Percentiles rank a stretch among this genome's conserved stretches.
Evolutionary conservation across 2,888 invertebrate species (phyloP).

Genomic region (Athetis lepigone): DNA sequence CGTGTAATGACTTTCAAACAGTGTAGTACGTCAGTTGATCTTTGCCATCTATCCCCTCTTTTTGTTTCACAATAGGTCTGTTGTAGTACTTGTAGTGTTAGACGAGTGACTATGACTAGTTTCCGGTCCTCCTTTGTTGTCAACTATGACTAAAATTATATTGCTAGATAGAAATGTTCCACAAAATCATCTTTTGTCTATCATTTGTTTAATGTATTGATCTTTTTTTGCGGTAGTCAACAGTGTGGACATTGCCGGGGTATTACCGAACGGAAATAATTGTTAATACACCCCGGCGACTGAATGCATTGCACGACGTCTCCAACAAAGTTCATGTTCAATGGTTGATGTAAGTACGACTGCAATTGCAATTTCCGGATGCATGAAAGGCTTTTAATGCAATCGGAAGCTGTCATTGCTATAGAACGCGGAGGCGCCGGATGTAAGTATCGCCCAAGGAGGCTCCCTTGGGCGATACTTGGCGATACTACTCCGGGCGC

Average conservation of each 20-base stretch:
- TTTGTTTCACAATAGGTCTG: slow-evolving; percentile 14
- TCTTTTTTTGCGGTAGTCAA: neutral
- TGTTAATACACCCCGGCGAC: no score
- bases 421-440: no score
- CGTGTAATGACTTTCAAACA: slow-evolving; percentile 3
- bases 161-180: neutral
- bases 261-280: no score
- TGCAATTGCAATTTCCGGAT: slow-evolving; percentile 2
- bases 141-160: neutral
- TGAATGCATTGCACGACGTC: no score
- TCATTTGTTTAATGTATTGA: no score
- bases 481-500: no score
- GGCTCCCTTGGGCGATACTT: no score
- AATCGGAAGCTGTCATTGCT: no score
- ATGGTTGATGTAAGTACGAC: neutral
- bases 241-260: no score
- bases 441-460: no score
- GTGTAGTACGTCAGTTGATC: slow-evolving; percentile 17
- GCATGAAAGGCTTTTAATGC: slow-evolving; percentile 17
- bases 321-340: slow-evolving; percentile 4
- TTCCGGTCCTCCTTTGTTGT: slow-evolving; percentile 16
- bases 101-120: slow-evolving; percentile 10
- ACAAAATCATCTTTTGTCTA: neutral
- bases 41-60: slow-evolving; percentile 12
- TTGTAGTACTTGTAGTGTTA: slow-evolving; percentile 25